These are phyloP conservation scores for Pollenia amentaria DNA, from an alignment of 2,888 invertebrate species.

Conservation along the genomic window DNA sequence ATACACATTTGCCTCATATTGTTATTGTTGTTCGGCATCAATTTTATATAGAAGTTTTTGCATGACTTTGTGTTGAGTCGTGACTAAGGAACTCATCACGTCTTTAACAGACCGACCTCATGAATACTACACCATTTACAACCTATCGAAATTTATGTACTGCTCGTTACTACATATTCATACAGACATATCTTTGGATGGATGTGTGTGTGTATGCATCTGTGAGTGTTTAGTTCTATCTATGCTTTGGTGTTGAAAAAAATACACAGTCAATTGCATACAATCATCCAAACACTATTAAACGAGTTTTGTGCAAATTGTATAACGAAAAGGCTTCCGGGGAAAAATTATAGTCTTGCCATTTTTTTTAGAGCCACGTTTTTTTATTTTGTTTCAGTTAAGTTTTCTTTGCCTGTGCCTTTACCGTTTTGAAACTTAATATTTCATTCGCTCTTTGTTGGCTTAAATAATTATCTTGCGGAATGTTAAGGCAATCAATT, in stretches of 20 bases:
- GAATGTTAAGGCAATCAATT: constrained; percentile 74
- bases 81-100: constrained; percentile 68
- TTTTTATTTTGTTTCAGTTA: constrained; percentile 7
- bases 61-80: constrained; percentile 49
- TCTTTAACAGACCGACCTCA: constrained; percentile 57
- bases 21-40: constrained; percentile 42
- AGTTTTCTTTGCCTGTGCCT: constrained; percentile 16
- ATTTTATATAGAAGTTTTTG: constrained; percentile 26
- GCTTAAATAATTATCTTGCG: constrained; percentile 73
- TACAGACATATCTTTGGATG: constrained; percentile 17
- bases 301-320: constrained; percentile 15
- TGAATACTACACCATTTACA: constrained; percentile 66
- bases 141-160: constrained; percentile 62
- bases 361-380: constrained; percentile 31
- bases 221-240: neutral
- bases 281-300: constrained; percentile 5
- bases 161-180: constrained; percentile 22
- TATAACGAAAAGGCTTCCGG: neutral
- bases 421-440: constrained; percentile 60
- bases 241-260: constrained; percentile 15
- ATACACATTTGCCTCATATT: neutral
- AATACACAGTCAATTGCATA: constrained; percentile 36
- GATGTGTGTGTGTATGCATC: neutral
- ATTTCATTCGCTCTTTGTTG: constrained; percentile 67
- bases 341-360: constrained; percentile 45